Evolutionary conservation across 1,140 invertebrate species (phyloP).

Genomic region (Meloidogyne chitwoodi): DNA sequence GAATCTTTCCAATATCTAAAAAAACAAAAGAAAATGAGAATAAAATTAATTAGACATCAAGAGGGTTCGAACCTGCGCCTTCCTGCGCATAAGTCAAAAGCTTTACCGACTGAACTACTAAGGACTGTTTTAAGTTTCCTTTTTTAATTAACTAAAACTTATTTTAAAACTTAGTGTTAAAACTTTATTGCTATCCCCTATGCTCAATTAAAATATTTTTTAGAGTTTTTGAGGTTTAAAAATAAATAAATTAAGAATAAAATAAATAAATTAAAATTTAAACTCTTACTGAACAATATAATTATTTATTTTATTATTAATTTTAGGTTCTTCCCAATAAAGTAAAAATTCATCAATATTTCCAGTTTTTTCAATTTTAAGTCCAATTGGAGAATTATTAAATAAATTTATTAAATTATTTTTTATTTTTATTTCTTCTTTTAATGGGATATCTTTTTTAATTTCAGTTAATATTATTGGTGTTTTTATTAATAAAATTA

Average conservation of each 20-base stretch:
- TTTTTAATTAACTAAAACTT: too few relatives aligned
- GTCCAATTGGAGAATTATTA: background rate
- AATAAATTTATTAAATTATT: background rate
- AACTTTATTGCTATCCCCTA: too few relatives aligned
- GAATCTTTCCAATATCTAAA: background rate
- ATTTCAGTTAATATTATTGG: background rate
- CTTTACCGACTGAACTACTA: too few relatives aligned
- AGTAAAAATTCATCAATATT: conserved; percentile 8
- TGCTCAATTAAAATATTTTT: too few relatives aligned
- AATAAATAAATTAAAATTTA: background rate
- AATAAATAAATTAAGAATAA: too few relatives aligned
- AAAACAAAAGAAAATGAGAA: too few relatives aligned
- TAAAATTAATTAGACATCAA: too few relatives aligned
- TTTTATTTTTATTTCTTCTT: background rate
- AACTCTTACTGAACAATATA: conserved; percentile 5
- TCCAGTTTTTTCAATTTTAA: conserved; percentile 5
- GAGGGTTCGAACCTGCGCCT: too few relatives aligned
- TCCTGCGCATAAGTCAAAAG: too few relatives aligned
- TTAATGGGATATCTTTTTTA: background rate
- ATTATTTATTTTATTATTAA: background rate
- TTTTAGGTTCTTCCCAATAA: conserved; percentile 2
- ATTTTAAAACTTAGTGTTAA: too few relatives aligned
- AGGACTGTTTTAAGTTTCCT: too few relatives aligned
- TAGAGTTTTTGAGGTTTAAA: too few relatives aligned
- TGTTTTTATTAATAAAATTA: conserved; percentile 4